These are phyloP conservation scores for Pyrocephalus nanus DNA, from an alignment of 2,797 vertebrate genomes.

Conservation along the genomic window DNA sequence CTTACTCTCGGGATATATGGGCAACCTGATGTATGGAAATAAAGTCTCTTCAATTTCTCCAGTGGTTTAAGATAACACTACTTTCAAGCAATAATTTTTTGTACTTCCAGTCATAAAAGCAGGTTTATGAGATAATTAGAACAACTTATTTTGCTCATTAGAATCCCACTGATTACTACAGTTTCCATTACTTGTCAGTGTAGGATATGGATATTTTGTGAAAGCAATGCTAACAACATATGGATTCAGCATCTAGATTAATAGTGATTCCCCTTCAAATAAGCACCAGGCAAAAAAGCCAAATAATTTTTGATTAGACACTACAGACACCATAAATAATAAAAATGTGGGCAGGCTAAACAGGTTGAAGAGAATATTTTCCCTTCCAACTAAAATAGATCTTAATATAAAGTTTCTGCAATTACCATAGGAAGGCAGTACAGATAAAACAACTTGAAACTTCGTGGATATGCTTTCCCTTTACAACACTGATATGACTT, in stretches of 20 bases:
- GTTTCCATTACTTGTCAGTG: background rate
- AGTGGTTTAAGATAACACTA: background rate
- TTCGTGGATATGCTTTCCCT: background rate
- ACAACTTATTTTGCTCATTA: background rate
- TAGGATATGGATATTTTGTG: background rate
- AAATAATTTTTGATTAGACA: background rate
- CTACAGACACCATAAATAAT: background rate
- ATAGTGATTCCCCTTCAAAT: background rate
- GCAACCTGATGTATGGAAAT: background rate
- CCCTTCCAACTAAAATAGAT: background rate
- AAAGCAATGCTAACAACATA: background rate
- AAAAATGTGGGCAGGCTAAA: background rate
- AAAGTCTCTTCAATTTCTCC: background rate
- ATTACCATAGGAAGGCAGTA: background rate
- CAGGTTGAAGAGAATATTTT: background rate
- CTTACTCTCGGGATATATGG: background rate
- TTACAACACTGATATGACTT: background rate
- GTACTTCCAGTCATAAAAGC: background rate
- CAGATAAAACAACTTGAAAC: background rate
- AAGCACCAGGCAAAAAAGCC: background rate
- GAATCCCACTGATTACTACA: background rate
- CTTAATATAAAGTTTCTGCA: background rate
- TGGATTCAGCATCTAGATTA: background rate
- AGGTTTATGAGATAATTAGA: slow-evolving; percentile 2
- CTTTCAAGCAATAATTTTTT: background rate